These are phyloP conservation scores for Limnodromus scolopaceus DNA, from an alignment of 2,797 vertebrate species.

Conservation along the genomic window DNA sequence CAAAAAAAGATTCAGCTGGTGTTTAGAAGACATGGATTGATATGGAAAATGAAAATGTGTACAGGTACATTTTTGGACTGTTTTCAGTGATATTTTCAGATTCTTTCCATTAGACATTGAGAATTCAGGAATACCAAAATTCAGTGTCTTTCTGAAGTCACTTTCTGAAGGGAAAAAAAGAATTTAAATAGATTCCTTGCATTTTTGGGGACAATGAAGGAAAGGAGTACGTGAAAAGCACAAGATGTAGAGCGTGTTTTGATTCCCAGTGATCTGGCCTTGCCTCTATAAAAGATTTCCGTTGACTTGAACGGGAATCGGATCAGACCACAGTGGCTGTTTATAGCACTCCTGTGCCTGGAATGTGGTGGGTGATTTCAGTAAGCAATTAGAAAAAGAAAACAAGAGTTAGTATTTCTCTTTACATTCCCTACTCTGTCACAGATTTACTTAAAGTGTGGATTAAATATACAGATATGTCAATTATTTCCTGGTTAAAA, in stretches of 20 bases:
- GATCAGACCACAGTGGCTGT: not conserved
- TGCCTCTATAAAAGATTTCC: not conserved
- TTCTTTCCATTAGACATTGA: not conserved
- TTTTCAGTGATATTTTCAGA: not conserved
- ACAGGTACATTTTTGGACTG: not conserved
- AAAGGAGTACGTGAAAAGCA: not conserved
- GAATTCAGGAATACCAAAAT: not conserved
- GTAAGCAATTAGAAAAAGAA: not conserved
- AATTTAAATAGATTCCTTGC: not conserved
- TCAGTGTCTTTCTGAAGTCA: not conserved
- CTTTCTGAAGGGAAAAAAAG: not conserved
- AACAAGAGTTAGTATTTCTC: not conserved
- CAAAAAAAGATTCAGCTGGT: not conserved
- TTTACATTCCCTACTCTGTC: not conserved
- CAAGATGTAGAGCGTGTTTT: rapidly evolving
- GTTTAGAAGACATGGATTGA: not conserved
- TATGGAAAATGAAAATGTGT: not conserved
- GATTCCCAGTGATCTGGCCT: not conserved
- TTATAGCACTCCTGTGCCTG: not conserved
- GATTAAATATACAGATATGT: not conserved
- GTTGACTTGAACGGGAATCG: not conserved
- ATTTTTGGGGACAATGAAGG: not conserved
- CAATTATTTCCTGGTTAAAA: not conserved
- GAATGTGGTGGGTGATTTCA: not conserved
- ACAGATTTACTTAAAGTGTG: not conserved